Evolutionary conservation across 1,140 invertebrate species (phyloP), one percentile per base, ranked within the genome.

Genomic region (Cyrtorhinus lividipennis): DNA sequence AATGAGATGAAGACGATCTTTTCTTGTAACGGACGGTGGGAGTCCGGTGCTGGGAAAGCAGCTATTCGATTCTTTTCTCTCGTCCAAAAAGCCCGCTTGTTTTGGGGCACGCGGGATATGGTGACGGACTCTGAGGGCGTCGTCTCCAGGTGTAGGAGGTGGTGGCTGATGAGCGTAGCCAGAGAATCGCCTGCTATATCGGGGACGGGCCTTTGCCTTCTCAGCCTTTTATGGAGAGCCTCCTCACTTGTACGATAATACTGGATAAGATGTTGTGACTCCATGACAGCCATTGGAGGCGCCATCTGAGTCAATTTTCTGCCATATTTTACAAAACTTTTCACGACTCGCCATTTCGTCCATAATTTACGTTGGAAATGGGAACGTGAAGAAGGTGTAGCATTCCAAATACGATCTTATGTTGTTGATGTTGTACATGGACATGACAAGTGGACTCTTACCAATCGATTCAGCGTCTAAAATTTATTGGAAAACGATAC

Each of bases 51-150:
- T 22, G 86, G 83, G 68, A 85, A 86, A 0, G 85, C 85, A 1
- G 87, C 85, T 57, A 90, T 83, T 24, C 86, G 88, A 74, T 89
- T 87, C 3, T 87, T 79, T 0, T 87, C 80, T 60, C 82, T 83
- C 20, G 84, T 78, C 0, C 85, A 85, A 68, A 90, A 88, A 0
- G 88, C 70, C 10, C 67, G 56, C 18, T 65, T 64, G 0, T 83
- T 79, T 46, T 81, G 78, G 2, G 87, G 87, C 24, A 88, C 83
- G 72, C 81, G 82, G 0, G 85, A 88, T 65, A 90, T 90, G 60
- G 87, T 89, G 2, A 90, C 86, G 18, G 90, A n/a, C n/a, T n/a
- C 86, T 12, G 87, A 89, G 72, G 87, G 62, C 87, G 79, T 53
- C 87, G 76, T 0, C 86, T 0, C 85, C 85, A 0, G 86, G 78